phyloP scores from a whole-genome alignment of 2,888 invertebrate genomes.

The Chymomyza caudatula region DNA sequence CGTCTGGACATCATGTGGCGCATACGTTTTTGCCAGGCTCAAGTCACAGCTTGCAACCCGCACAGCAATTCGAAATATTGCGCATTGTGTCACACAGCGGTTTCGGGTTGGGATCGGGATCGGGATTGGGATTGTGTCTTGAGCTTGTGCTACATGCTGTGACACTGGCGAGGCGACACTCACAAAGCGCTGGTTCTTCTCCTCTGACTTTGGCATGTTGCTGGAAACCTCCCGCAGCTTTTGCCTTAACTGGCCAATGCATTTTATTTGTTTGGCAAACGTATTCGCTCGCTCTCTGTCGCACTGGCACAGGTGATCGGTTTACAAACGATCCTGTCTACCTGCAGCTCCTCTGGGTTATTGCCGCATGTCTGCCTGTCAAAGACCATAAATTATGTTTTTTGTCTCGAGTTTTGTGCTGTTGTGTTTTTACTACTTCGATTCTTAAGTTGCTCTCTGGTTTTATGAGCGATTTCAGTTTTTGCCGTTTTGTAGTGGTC shows the following conservation, averaged over 20 bases:
- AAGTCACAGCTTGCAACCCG: slow-evolving; percentile 46
- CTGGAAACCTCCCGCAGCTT: slow-evolving; percentile 58
- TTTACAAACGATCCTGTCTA: slow-evolving; percentile 57
- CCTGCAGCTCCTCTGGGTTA: slow-evolving; percentile 38
- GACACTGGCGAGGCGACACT: slow-evolving; percentile 29
- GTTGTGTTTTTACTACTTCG: not conserved
- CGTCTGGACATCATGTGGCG: slow-evolving; percentile 56
- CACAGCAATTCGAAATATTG: slow-evolving; percentile 67
- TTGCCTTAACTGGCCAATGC: slow-evolving; percentile 11
- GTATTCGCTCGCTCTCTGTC: slow-evolving; percentile 1
- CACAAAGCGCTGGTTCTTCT: not conserved
- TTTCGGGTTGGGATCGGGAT: not conserved
- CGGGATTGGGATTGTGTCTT: slow-evolving; percentile 31
- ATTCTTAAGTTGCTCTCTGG: not conserved
- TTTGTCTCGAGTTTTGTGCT: not conserved
- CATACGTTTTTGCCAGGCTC: slow-evolving; percentile 12
- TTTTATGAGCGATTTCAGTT: not conserved
- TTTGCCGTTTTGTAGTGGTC: slow-evolving; percentile 39
- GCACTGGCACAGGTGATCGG: slow-evolving; percentile 64
- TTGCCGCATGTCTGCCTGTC: slow-evolving; percentile 21
- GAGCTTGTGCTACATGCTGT: slow-evolving; percentile 14
- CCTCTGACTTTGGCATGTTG: slow-evolving; percentile 53
- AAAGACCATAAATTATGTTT: slow-evolving; percentile 64
- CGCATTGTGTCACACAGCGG: slow-evolving; percentile 62
- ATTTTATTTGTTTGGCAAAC: slow-evolving; percentile 3